Conservation (phyloP, 2,797 vertebrate genomes). For the Hypotaenidia philippensis region DNA sequence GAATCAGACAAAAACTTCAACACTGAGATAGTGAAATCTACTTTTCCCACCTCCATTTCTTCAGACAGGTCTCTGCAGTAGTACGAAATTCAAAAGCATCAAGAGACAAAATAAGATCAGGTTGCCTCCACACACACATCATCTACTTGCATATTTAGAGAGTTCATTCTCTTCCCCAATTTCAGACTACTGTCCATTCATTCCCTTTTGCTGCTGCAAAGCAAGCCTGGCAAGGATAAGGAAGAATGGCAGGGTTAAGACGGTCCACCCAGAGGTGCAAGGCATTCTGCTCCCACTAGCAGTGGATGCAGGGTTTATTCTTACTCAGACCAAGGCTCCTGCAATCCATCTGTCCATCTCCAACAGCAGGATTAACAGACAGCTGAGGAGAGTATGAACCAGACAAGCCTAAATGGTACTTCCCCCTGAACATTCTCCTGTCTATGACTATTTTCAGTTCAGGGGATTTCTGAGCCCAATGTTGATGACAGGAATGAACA, state of each 20-base stretch:
- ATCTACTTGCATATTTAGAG: not conserved
- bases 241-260: not conserved
- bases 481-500: not conserved
- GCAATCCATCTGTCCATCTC: not conserved
- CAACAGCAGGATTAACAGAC: not conserved
- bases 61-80: not conserved
- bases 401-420: not conserved
- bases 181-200: not conserved
- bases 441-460: not conserved
- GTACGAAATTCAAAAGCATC: not conserved
- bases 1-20: not conserved
- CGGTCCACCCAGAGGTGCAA: rapidly evolving
- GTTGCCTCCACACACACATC: not conserved
- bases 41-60: not conserved
- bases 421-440: not conserved
- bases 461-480: not conserved
- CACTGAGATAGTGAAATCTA: not conserved
- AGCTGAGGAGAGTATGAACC: not conserved
- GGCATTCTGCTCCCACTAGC: not conserved
- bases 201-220: not conserved
- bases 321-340: not conserved
- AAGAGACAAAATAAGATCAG: not conserved
- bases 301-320: not conserved
- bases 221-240: not conserved
- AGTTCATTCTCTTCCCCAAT: not conserved